Base-by-base conservation (phyloP, 2,113 vertebrate genomes). In the Rhizomys pruinosus region DNA sequence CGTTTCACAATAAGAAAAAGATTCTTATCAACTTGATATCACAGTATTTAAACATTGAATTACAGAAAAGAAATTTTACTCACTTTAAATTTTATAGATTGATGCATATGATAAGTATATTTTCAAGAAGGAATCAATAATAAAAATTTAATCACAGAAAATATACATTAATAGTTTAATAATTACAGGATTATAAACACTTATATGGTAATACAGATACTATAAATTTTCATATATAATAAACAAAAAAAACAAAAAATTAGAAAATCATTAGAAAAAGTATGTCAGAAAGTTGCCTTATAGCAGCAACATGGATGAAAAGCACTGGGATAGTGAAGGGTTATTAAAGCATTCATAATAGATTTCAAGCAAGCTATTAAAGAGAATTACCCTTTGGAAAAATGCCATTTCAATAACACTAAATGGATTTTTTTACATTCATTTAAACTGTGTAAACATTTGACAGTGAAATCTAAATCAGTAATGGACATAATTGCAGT, bases 351-450 rank as follows among this genome's bases (percentile, higher is more conserved):
- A 93, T 92, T 90, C 92, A 20, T 64, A 92, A 96, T 16, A 27
- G 29, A 82, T 96, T 97, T 59, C 94, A 78, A 84, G 93, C 22
- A 96, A 95, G 27, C 57, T 95, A 61, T 96, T 90, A 92, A 94
- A 94, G n/a, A 95, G 71, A 96, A 95, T 73, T 96, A 95, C 63
- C 47, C 77, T 90, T 95, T 97, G 77, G 82, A 97, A 72, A 95
- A 98, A 97, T 76, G 86, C 34, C 64, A 95, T 27, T 72, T 94
- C 42, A 42, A 94, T 90, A 71, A 86, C 91, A 95, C 12, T 55
- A 97, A 97, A 90, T 76, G 29, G 37, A 69, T 5, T 91, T 97
- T 61, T 96, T 96, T 76, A 90, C 59, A 96, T 94, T 82, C 16
- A 94, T 93, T 95, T 96, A 95, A 88, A 47, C 1, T 13, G 86